Base-by-base conservation (phyloP, 2,888 invertebrate species). In the Agrochola lota region DNA sequence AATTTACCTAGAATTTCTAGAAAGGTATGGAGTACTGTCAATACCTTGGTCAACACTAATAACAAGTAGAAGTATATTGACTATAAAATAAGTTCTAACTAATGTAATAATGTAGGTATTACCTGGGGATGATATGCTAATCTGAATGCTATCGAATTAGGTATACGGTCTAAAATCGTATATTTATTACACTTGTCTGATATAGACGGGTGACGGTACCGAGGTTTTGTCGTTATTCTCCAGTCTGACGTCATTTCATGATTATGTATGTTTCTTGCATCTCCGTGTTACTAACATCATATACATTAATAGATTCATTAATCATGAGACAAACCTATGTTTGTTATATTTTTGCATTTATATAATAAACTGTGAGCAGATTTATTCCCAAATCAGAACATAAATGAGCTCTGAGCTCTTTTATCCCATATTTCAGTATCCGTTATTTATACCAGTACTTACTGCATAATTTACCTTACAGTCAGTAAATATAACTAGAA, bases 161-260 rank as follows among this genome's bases (percentile, higher is more conserved):
- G 1, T 0, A 59, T 67, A 81, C 57, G 57, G 77, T 81, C n/a
- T 40, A 70, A 63, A 77, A 62, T 83, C 9, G 26, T 49, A 20
- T 63, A 30, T 26, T 15, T 35, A 62, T 49, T n/a, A 26, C 20
- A 55, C 23, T n/a, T 40, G 55, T 66, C 46, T 67, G 26, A 55
- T 70, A 66, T 11, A 80, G n/a, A 63, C 17, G 64, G 49, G 35
- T 78, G 55, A 63, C 70, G 67, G 52, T 74, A 59, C 43, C 17
- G 78, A 76, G 67, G 85, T 77, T 85, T 79, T 71, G 76, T 79
- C 43, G 57, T 69, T 83, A 86, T 74, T 83, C 62, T 77, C 40
- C 52, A n/a, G 35, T 66, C 57, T 85, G 85, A 85, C 85, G 80
- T 85, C 84, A 86, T 76, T 74, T 57, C 62, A 66, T 69, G 62